Evolutionary conservation across 2,113 vertebrate species (phyloP).

Genomic region (Lontra canadensis): DNA sequence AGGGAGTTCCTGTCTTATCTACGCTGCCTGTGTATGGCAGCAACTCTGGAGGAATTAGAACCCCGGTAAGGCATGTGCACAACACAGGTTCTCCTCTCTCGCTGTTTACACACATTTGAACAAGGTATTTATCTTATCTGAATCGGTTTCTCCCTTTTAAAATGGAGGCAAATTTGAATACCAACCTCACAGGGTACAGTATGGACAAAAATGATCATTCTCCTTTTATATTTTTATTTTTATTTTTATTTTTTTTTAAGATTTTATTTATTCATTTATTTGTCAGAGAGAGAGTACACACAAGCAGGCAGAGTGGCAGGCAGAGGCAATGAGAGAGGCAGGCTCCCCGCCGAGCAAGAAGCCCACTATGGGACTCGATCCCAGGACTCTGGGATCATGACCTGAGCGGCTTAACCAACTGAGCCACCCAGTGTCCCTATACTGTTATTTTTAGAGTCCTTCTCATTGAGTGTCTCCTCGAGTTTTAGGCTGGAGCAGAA

Average conservation of each 20-base stretch:
- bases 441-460: neutral
- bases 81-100: neutral
- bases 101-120: neutral
- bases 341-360: too few species aligned
- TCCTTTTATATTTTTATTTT: neutral
- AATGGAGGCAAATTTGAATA: neutral
- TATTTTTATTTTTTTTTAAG: too few species aligned
- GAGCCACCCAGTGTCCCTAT: neutral
- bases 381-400: too few species aligned
- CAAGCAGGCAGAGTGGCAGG: too few species aligned
- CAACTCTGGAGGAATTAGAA: neutral
- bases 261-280: too few species aligned
- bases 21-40: fast-evolving
- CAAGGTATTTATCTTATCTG: neutral
- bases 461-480: neutral
- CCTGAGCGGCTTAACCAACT: too few species aligned
- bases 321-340: too few species aligned
- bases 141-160: constrained; percentile 20
- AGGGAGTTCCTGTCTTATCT: neutral
- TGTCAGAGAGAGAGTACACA: too few species aligned
- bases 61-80: neutral
- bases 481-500: neutral
- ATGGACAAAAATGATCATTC: neutral
- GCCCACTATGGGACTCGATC: too few species aligned
- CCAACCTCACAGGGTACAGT: neutral